These are phyloP conservation scores for Euborellia annulipes DNA, from an alignment of 1,140 invertebrate species.

Conservation along the genomic window DNA sequence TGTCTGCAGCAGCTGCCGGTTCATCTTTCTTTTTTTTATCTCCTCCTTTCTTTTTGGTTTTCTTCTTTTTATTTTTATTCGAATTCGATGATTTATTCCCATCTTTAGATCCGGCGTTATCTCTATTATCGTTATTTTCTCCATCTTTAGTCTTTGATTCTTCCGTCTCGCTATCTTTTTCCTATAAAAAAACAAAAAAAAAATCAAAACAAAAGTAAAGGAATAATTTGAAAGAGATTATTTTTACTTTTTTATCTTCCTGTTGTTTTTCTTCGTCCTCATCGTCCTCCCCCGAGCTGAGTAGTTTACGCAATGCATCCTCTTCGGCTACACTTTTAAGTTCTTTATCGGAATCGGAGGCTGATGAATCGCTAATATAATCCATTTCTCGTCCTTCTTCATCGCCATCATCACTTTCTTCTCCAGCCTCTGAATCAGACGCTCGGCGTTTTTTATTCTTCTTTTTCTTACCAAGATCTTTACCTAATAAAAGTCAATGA, in stretches of 20 bases:
- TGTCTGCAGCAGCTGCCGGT: not conserved
- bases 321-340: constrained; percentile 77
- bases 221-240: constrained; percentile 1
- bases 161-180: too few species aligned
- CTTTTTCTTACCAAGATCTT: constrained; percentile 3
- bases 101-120: too few species aligned
- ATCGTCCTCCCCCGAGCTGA: constrained; percentile 79
- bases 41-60: too few species aligned
- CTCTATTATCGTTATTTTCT: too few species aligned
- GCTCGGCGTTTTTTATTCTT: constrained; percentile 45
- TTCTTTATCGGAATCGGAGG: constrained; percentile 52
- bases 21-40: too few species aligned
- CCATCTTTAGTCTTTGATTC: too few species aligned
- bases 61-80: too few species aligned
- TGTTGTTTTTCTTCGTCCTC: constrained; percentile 52
- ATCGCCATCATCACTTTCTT: constrained; percentile 94
- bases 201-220: too few species aligned
- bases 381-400: constrained; percentile 82
- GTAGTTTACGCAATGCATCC: constrained; percentile 67
- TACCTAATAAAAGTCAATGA: too few species aligned
- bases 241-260: constrained; percentile 28
- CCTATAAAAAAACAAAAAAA: too few species aligned
- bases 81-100: too few species aligned
- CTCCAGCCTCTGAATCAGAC: constrained; percentile 74
- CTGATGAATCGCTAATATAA: constrained; percentile 73